phyloP scores from a whole-genome alignment of 2,888 invertebrate genomes.

The Allacma fusca region DNA sequence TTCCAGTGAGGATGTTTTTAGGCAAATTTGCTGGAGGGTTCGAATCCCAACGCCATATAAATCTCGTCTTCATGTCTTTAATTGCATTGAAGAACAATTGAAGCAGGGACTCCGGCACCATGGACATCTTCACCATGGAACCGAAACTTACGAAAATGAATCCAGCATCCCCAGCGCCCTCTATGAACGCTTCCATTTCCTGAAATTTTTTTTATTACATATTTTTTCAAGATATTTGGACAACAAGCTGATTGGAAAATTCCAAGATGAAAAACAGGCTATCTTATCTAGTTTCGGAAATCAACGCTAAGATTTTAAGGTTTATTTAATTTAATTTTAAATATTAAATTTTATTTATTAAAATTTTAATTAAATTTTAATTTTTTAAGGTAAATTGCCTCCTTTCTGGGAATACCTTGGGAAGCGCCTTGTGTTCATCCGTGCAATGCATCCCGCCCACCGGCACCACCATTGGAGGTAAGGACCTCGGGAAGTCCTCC shows the following conservation, averaged over 20 bases:
- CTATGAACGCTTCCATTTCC: conserved; percentile 30
- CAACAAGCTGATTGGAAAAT: too few species aligned
- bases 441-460: conserved; percentile 70
- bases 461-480: conserved; percentile 82
- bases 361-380: too few species aligned
- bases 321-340: too few species aligned
- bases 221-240: too few species aligned
- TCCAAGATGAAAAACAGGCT: too few species aligned
- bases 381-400: too few species aligned
- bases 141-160: conserved; percentile 56
- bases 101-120: conserved; percentile 30
- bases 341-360: too few species aligned
- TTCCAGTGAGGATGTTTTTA: conserved; percentile 51
- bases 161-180: conserved; percentile 40
- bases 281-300: too few species aligned
- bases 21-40: conserved; percentile 47
- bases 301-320: too few species aligned
- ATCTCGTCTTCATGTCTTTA: conserved; percentile 43
- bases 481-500: conserved; percentile 80
- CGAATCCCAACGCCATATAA: conserved; percentile 61
- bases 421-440: background rate
- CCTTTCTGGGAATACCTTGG: too few species aligned
- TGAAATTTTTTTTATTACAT: too few species aligned
- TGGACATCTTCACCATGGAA: conserved; percentile 43
- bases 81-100: conserved; percentile 34